Percentiles rank a stretch among this genome's conserved stretches.
Evolutionary conservation across 2,113 vertebrate genomes (phyloP).

Genomic region (Phalacrocorax aristotelis): DNA sequence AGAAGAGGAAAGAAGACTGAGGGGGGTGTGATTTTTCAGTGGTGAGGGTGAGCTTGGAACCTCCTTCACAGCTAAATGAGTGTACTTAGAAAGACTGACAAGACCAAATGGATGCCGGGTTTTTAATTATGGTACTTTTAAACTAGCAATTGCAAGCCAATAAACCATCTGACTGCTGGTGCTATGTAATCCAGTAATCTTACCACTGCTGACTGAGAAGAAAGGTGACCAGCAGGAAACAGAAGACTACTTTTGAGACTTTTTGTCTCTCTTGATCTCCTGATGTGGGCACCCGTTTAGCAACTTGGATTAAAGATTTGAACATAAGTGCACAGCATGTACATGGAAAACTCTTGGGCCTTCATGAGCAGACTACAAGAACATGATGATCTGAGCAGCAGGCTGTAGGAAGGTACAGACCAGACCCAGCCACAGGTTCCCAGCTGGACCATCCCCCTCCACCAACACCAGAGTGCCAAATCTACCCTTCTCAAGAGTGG

Average conservation of each 20-base stretch:
- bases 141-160: background rate
- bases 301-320: background rate
- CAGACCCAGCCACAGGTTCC: background rate
- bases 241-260: background rate
- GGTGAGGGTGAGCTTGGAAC: background rate
- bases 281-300: background rate
- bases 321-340: background rate
- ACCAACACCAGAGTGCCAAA: background rate
- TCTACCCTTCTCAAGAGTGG: background rate
- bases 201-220: background rate
- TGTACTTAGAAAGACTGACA: background rate
- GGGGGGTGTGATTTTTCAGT: background rate
- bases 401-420: background rate
- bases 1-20: background rate
- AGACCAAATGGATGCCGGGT: background rate
- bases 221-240: background rate
- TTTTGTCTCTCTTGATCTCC: background rate
- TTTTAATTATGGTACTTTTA: background rate
- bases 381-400: background rate
- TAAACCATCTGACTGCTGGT: background rate
- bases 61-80: background rate
- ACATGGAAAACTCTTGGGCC: background rate
- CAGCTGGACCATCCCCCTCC: background rate
- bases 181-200: background rate
- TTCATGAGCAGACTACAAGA: background rate